A percentile compares a stretch with the other conserved stretches of the same genome.
Evolutionary conservation across 53 echinoderm and acorn worm species (phyloP).

Genomic region (Apostichopus leukothele): DNA sequence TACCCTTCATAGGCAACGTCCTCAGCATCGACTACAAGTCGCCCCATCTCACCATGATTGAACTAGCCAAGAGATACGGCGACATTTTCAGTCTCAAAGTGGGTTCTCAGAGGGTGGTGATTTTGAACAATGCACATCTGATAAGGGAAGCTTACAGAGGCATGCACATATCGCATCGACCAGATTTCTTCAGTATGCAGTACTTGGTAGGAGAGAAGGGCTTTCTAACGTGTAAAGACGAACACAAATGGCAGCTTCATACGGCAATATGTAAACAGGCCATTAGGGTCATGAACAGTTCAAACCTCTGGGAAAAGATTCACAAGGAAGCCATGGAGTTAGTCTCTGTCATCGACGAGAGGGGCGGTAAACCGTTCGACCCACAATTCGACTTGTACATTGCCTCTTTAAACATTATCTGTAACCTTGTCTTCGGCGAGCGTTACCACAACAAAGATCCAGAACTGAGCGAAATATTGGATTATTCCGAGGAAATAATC

Average conservation of each 20-base stretch:
- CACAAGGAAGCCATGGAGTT: slow-evolving; percentile 76
- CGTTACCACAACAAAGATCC: slow-evolving; percentile 83
- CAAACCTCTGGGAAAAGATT: slow-evolving; percentile 83
- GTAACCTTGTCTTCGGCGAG: slow-evolving; percentile 93
- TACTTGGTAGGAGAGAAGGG: slow-evolving; percentile 90
- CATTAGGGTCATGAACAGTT: slow-evolving; percentile 83
- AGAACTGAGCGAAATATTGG: slow-evolving; percentile 86
- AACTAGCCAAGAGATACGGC: slow-evolving; percentile 93
- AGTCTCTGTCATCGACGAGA: slow-evolving; percentile 67
- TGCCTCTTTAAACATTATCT: slow-evolving; percentile 94
- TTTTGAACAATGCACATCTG: slow-evolving; percentile 86
- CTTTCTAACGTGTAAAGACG: slow-evolving; percentile 92
- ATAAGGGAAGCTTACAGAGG: slow-evolving; percentile 95
- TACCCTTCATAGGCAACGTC: slow-evolving; percentile 93
- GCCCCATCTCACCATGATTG: slow-evolving; percentile 81
- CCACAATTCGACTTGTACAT: slow-evolving; percentile 87
- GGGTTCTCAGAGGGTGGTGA: slow-evolving; percentile 90
- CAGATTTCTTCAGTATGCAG: slow-evolving; percentile 90
- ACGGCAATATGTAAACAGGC: slow-evolving; percentile 86
- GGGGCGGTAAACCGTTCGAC: slow-evolving; percentile 74
- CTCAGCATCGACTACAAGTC: slow-evolving; percentile 86
- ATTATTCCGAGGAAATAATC: slow-evolving; percentile 91
- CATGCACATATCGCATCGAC: slow-evolving; percentile 83
- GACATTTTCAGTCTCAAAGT: slow-evolving; percentile 98
- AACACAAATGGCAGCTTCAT: slow-evolving; percentile 82